phyloP scores from a whole-genome alignment of 37 sponge, comb jelly and placozoan genomes.

The Haliclona indistincta region DNA sequence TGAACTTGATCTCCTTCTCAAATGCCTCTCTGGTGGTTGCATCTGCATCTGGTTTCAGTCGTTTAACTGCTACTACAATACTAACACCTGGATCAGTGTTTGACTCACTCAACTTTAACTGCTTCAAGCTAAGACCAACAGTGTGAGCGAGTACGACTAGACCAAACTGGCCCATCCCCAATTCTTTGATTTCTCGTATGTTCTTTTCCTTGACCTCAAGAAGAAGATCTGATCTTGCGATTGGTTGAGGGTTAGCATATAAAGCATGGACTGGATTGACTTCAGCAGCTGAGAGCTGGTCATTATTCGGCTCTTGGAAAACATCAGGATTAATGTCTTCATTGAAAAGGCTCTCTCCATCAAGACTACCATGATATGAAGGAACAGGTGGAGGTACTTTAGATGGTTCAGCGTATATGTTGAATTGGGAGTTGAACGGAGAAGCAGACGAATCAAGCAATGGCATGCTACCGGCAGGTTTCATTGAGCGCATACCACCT shows the following conservation, averaged over 20 bases:
- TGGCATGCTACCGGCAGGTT: neutral
- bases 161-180: conserved; percentile 81
- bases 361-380: neutral
- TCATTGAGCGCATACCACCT: too few species aligned
- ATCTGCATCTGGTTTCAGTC: conserved; percentile 57
- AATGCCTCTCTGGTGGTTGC: conserved; percentile 54
- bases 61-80: conserved; percentile 73
- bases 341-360: neutral
- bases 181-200: conserved; percentile 22
- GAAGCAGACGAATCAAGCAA: conserved; percentile 4
- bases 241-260: conserved; percentile 47
- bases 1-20: conserved; percentile 88
- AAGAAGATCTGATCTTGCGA: conserved; percentile 40
- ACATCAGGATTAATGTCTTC: conserved; percentile 5
- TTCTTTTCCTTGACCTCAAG: conserved; percentile 27
- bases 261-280: conserved; percentile 24
- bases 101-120: conserved; percentile 37
- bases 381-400: conserved; percentile 32
- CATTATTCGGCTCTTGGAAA: neutral
- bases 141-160: conserved; percentile 68
- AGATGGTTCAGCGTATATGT: conserved; percentile 39
- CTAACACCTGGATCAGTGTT: conserved; percentile 30
- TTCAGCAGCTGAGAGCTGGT: neutral
- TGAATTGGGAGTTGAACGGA: neutral
- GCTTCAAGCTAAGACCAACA: conserved; percentile 61